Percentiles rank a stretch among this genome's conserved stretches.
phyloP scores from a whole-genome alignment of 2,113 vertebrate species.

The Zosterops hypoxanthus region DNA sequence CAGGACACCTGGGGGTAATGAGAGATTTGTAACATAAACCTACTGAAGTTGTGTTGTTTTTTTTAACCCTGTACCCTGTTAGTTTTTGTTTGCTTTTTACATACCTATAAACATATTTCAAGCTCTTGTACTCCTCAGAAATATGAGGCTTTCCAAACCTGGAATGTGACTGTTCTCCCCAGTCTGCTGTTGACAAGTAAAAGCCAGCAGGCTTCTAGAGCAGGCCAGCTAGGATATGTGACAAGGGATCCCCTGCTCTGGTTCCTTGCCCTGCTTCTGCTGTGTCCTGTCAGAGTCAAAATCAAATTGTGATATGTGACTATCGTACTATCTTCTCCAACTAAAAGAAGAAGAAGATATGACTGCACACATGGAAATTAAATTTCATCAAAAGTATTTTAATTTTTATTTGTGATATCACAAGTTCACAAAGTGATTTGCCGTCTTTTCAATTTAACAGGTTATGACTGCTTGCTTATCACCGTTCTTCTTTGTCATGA shows the following conservation, averaged over 20 bases:
- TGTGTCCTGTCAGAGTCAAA: not conserved
- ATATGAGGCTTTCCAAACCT: not conserved
- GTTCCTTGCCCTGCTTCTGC: not conserved
- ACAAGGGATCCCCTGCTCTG: not conserved
- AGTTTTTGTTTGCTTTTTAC: not conserved
- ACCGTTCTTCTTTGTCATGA: slow-evolving; percentile 79
- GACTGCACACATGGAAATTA: not conserved
- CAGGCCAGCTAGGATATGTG: not conserved
- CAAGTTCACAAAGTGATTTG: not conserved
- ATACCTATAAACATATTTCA: not conserved
- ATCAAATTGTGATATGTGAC: not conserved
- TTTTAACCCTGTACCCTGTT: not conserved
- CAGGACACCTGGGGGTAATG: not conserved
- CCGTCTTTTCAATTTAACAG: slow-evolving; percentile 71
- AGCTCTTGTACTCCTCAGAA: not conserved
- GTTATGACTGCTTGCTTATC: slow-evolving; percentile 83
- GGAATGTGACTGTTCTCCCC: not conserved
- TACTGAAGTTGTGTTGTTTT: not conserved
- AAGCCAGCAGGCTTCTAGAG: not conserved
- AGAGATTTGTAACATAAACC: not conserved
- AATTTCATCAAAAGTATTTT: not conserved
- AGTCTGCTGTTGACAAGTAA: not conserved
- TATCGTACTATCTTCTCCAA: accelerated
- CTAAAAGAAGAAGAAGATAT: not conserved
- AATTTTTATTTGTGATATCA: not conserved